Evolutionary conservation across 2,888 invertebrate species (phyloP).

Genomic region (Cetonia aurata): DNA sequence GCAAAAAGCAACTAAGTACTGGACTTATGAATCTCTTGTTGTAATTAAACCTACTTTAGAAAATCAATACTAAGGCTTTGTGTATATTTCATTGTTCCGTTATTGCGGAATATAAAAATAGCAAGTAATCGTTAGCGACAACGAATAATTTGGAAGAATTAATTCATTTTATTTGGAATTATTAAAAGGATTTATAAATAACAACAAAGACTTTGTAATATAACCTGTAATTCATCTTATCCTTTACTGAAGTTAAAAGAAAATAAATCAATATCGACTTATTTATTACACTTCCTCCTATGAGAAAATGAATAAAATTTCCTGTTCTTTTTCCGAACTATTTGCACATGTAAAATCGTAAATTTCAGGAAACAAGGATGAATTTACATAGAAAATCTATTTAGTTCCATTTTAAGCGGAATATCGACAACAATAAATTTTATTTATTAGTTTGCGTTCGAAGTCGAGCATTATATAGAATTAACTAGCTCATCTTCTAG

Average conservation of each 20-base stretch:
- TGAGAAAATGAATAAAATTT: too few species aligned
- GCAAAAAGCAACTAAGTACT: constrained; percentile 45
- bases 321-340: neutral
- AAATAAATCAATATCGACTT: neutral
- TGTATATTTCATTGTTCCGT: neutral
- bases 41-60: neutral
- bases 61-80: neutral
- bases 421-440: neutral
- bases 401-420: neutral
- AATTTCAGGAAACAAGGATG: constrained; percentile 9
- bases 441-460: constrained; percentile 1
- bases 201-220: too few species aligned
- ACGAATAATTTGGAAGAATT: too few species aligned
- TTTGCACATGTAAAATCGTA: neutral
- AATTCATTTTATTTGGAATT: too few species aligned
- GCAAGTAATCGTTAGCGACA: too few species aligned
- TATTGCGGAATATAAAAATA: neutral
- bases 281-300: too few species aligned
- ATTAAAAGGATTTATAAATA: too few species aligned
- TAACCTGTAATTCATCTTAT: too few species aligned
- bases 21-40: neutral
- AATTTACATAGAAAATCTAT: constrained; percentile 17
- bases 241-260: neutral
- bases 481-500: neutral
- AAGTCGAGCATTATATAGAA: neutral